Evolutionary conservation across 2,797 vertebrate genomes (phyloP).

Genomic region (Lagodon rhomboides): DNA sequence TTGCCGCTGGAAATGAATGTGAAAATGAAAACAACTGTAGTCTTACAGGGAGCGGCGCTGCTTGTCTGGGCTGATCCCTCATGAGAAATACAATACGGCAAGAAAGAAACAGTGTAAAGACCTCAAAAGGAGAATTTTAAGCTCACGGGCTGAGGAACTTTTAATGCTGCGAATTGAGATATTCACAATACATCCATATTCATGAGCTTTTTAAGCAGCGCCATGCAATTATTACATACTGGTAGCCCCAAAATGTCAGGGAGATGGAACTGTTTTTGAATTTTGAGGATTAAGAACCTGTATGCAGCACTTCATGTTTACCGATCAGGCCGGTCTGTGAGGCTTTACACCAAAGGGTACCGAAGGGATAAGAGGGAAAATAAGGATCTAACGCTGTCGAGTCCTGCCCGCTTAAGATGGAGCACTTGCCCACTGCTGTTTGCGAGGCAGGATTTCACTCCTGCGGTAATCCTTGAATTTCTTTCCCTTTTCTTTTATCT

Average conservation of each 20-base stretch:
- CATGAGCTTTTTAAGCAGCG: constrained; percentile 42
- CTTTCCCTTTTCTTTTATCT: constrained; percentile 22
- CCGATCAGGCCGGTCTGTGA: constrained; percentile 42
- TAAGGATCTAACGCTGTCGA: constrained; percentile 47
- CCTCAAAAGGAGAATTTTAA: constrained; percentile 14
- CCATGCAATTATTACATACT: constrained; percentile 46
- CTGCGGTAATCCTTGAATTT: constrained; percentile 47
- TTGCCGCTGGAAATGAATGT: constrained; percentile 30
- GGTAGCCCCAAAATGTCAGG: constrained; percentile 56
- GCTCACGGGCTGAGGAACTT: constrained; percentile 10
- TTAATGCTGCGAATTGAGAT: constrained; percentile 22
- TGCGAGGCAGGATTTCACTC: constrained; percentile 48
- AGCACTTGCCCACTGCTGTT: constrained; percentile 44
- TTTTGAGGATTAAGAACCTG: constrained; percentile 55
- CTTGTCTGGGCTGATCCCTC: constrained; percentile 35
- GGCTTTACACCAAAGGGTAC: constrained; percentile 36
- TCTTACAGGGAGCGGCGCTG: constrained; percentile 21
- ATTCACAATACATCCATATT: constrained; percentile 51
- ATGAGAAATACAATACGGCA: constrained; percentile 34
- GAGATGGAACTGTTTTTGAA: constrained; percentile 44
- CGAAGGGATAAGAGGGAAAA: constrained; percentile 49
- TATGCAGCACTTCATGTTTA: constrained; percentile 39
- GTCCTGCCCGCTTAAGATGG: constrained; percentile 38
- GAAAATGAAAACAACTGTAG: constrained; percentile 46
- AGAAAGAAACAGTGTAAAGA: constrained; percentile 24